Evolutionary conservation across 1,140 invertebrate genomes (phyloP).

Genomic region (Solenopsis invicta): DNA sequence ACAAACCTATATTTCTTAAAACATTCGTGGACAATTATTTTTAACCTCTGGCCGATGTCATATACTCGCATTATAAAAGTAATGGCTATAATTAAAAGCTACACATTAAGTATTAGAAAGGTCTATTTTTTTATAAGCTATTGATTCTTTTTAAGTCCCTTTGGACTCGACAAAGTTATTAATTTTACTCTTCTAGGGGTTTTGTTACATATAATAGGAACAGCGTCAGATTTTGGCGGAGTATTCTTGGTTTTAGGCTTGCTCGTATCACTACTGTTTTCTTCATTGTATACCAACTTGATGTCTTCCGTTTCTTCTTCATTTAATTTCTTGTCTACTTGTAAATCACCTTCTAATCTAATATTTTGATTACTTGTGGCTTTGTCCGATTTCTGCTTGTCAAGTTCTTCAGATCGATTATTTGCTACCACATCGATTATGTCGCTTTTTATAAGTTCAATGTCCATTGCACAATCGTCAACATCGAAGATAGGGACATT

Average conservation of each 20-base stretch:
- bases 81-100: slow-evolving; percentile 19
- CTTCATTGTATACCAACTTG: slow-evolving; percentile 90
- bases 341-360: neutral
- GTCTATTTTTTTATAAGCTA: neutral
- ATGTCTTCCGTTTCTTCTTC: slow-evolving; percentile 88
- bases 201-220: slow-evolving; percentile 83
- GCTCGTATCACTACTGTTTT: slow-evolving; percentile 61
- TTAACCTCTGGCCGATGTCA: neutral
- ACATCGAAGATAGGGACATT: slow-evolving; percentile 70
- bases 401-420: slow-evolving; percentile 1
- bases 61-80: slow-evolving; percentile 44
- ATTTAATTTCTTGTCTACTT: slow-evolving; percentile 37
- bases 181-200: slow-evolving; percentile 90
- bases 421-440: neutral
- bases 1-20: slow-evolving; percentile 21
- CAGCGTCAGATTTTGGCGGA: slow-evolving; percentile 77
- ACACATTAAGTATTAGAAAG: neutral
- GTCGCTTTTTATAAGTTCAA: slow-evolving; percentile 74
- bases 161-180: slow-evolving; percentile 92
- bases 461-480: slow-evolving; percentile 84
- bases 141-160: slow-evolving; percentile 88
- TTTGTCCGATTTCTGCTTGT: slow-evolving; percentile 8
- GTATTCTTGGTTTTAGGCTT: slow-evolving; percentile 76
- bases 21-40: neutral
- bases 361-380: slow-evolving; percentile 33